Percentiles rank a stretch among this genome's conserved stretches.
These are phyloP conservation scores for Pan paniscus DNA, from an alignment of 2,113 vertebrate species.

Conservation along the genomic window DNA sequence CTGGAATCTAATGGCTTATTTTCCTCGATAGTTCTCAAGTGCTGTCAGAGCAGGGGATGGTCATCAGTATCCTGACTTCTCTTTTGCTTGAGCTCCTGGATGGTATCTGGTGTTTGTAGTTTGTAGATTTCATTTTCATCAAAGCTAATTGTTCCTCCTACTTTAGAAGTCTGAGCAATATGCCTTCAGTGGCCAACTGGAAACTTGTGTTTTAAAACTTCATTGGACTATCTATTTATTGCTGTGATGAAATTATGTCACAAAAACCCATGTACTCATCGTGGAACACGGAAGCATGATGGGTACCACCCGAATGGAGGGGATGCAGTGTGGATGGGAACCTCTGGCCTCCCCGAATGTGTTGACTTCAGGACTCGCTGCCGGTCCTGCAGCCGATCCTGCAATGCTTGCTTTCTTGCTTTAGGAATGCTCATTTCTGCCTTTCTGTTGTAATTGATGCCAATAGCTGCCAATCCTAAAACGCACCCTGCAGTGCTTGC, in stretches of 20 bases:
- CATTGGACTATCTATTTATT: slow-evolving; percentile 91
- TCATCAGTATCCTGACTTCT: slow-evolving; percentile 89
- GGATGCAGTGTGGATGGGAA: slow-evolving; percentile 77
- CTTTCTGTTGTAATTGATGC: too few species aligned
- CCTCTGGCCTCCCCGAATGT: slow-evolving; percentile 66
- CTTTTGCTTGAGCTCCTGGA: slow-evolving; percentile 89
- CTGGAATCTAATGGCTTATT: background rate
- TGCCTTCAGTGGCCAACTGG: slow-evolving; percentile 89
- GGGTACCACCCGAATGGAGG: slow-evolving; percentile 80
- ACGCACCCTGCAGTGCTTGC: too few species aligned
- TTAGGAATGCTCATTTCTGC: too few species aligned
- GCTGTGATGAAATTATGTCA: slow-evolving; percentile 91
- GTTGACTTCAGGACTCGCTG: slow-evolving; percentile 83
- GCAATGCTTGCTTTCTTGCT: too few species aligned
- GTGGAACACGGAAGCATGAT: slow-evolving; percentile 85
- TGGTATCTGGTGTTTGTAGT: slow-evolving; percentile 83
- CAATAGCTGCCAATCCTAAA: slow-evolving; percentile 77
- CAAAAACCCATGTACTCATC: slow-evolving; percentile 89
- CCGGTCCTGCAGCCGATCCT: slow-evolving; percentile 58
- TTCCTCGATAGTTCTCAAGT: background rate
- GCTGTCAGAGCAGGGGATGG: slow-evolving; percentile 69
- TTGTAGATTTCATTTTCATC: slow-evolving; percentile 88
- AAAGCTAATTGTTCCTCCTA: slow-evolving; percentile 78
- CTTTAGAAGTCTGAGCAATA: slow-evolving; percentile 86
- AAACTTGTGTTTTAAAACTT: slow-evolving; percentile 87